These are phyloP conservation scores for Equus quagga DNA, from an alignment of 2,113 vertebrate species.

Conservation along the genomic window DNA sequence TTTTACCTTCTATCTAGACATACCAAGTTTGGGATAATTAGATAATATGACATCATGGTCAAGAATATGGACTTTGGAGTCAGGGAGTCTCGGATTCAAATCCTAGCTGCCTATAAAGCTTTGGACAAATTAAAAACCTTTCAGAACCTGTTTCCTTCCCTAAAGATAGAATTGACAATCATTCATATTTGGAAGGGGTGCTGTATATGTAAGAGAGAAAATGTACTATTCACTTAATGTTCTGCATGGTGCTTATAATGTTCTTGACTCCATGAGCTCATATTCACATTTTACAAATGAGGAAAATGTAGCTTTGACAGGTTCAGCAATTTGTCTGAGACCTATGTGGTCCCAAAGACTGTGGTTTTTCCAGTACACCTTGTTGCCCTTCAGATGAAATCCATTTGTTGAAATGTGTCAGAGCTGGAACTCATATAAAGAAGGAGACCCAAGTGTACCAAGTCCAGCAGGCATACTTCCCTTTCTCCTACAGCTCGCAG, in stretches of 20 bases:
- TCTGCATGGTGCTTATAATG: background rate
- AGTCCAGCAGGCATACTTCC: accelerated
- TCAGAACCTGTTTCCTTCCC: background rate
- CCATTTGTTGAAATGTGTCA: background rate
- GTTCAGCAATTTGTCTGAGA: background rate
- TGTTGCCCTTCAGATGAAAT: background rate
- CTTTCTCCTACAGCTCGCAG: background rate
- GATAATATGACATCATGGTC: background rate
- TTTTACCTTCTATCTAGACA: background rate
- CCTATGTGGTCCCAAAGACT: background rate
- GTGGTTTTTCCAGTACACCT: background rate
- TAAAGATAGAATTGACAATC: background rate
- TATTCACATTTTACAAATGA: background rate
- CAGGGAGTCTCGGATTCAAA: background rate
- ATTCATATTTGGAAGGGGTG: background rate
- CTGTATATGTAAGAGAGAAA: background rate
- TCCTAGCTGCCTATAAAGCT: background rate
- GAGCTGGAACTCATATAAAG: background rate
- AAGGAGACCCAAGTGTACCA: background rate
- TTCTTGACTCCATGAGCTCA: background rate
- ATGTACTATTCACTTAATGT: background rate
- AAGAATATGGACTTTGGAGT: background rate
- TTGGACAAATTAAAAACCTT: background rate
- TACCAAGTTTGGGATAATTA: background rate
- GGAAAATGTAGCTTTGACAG: background rate